These are phyloP conservation scores for Cetoscarus ocellatus DNA, from an alignment of 2,797 vertebrate species.

Conservation along the genomic window DNA sequence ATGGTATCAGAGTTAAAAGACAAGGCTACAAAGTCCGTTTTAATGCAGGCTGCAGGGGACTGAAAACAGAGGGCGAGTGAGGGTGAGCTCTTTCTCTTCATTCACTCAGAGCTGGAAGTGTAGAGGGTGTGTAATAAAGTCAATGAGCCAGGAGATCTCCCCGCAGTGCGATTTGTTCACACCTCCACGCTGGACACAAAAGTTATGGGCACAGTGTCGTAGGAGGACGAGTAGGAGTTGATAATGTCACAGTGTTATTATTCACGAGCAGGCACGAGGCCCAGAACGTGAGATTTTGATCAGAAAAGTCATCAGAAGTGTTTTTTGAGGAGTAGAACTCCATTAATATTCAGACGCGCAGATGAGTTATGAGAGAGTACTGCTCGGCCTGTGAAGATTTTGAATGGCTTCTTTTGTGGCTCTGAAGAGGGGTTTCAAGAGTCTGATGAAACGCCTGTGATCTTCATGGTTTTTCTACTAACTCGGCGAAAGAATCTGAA, in stretches of 20 bases:
- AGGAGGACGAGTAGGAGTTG: constrained; percentile 66
- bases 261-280: constrained; percentile 56
- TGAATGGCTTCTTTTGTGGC: background rate
- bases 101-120: constrained; percentile 39
- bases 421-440: background rate
- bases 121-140: constrained; percentile 50
- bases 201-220: constrained; percentile 47
- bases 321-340: constrained; percentile 1
- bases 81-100: constrained; percentile 45
- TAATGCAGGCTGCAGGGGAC: constrained; percentile 32
- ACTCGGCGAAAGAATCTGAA: too few species aligned
- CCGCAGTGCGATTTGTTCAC: constrained; percentile 69
- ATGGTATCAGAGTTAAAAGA: constrained; percentile 64
- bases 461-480: background rate
- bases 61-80: constrained; percentile 58
- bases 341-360: background rate
- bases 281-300: constrained; percentile 26
- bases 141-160: constrained; percentile 61
- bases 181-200: constrained; percentile 62
- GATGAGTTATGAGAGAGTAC: background rate
- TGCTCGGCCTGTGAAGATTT: background rate
- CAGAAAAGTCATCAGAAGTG: constrained; percentile 7
- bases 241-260: constrained; percentile 65
- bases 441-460: background rate
- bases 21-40: constrained; percentile 40